Conservation (phyloP, 2,797 vertebrate species). For the Notoglanidium macrostoma region DNA sequence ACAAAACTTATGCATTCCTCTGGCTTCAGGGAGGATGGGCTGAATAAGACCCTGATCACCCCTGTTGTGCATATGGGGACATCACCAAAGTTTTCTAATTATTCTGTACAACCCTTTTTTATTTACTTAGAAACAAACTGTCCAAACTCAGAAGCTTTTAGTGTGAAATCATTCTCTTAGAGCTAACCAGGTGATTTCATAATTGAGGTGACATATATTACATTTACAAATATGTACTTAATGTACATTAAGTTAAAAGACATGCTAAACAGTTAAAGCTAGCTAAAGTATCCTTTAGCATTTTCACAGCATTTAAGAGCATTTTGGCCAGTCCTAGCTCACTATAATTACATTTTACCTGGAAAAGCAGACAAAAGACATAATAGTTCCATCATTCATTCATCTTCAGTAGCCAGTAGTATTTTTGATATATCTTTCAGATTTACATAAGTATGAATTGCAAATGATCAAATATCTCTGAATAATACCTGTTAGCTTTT, state of each 20-base stretch:
- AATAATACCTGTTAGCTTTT: not conserved
- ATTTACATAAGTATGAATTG: not conserved
- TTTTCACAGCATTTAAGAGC: not conserved
- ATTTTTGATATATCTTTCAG: not conserved
- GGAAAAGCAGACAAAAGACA: not conserved
- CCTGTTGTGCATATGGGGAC: not conserved
- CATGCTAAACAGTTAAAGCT: not conserved
- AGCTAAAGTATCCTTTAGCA: not conserved
- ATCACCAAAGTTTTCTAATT: not conserved
- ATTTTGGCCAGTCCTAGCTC: not conserved
- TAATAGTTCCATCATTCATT: not conserved
- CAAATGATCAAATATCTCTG: not conserved
- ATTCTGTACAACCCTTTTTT: not conserved
- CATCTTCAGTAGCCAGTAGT: not conserved
- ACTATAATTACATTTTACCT: not conserved
- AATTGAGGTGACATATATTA: not conserved
- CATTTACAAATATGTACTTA: not conserved
- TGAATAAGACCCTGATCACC: slow-evolving; percentile 13
- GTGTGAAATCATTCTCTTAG: not conserved
- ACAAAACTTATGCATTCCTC: slow-evolving; percentile 1
- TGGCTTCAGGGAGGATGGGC: slow-evolving; percentile 2
- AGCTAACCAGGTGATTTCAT: not conserved
- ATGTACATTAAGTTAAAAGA: not conserved
- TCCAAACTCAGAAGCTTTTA: not conserved
- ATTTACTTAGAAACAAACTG: not conserved